A percentile compares a stretch with the other conserved stretches of the same genome.
phyloP scores from a whole-genome alignment of 1,140 invertebrate species.

The Philaenus spumarius region DNA sequence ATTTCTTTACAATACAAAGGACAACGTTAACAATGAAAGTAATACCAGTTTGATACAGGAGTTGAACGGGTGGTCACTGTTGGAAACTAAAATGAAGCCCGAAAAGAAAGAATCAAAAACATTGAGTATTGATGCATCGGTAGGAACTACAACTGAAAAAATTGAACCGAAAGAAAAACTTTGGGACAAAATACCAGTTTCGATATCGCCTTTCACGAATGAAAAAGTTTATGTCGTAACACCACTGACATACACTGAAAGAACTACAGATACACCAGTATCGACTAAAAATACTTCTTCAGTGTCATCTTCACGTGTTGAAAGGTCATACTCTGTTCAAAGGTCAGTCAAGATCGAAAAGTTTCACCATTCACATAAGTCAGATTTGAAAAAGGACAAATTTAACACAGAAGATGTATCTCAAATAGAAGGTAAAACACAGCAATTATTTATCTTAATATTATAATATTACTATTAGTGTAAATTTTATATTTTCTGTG shows the following conservation, averaged over 20 bases:
- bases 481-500: too few species aligned
- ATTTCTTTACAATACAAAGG: constrained; percentile 4
- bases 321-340: constrained; percentile 11
- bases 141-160: background rate
- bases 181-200: constrained; percentile 59
- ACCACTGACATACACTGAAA: constrained; percentile 36
- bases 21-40: background rate
- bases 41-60: constrained; percentile 6
- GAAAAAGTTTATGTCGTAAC: constrained; percentile 74
- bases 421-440: too few species aligned
- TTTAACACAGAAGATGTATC: too few species aligned
- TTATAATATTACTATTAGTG: too few species aligned
- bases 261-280: constrained; percentile 20
- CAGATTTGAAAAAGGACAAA: too few species aligned
- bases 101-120: constrained; percentile 16
- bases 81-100: constrained; percentile 28
- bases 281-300: constrained; percentile 20
- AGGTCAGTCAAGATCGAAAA: too few species aligned
- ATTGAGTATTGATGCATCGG: constrained; percentile 30
- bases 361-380: too few species aligned
- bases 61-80: constrained; percentile 24
- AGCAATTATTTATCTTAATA: too few species aligned
- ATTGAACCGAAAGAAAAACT: constrained; percentile 26
- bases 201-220: constrained; percentile 60
- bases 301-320: constrained; percentile 10